Conservation (phyloP, 2,797 vertebrate genomes). For the Tangara arthus region DNA sequence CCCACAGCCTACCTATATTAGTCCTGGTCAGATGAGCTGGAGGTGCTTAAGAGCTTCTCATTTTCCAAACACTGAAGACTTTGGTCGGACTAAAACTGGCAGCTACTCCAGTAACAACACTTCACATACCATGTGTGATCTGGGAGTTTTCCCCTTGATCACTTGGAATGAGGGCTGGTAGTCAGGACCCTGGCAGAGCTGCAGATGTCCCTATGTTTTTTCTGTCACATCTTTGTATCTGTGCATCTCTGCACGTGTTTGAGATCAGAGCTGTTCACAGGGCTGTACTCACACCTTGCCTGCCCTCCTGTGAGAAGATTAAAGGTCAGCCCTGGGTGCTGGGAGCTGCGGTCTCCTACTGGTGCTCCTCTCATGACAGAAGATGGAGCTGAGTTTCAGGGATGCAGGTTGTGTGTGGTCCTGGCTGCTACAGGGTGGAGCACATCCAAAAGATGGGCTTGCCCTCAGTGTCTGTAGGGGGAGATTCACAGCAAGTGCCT, state of each 20-base stretch:
- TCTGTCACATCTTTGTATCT: not conserved
- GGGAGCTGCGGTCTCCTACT: not conserved
- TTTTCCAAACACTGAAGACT: not conserved
- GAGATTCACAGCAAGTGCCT: not conserved
- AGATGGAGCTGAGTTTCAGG: not conserved
- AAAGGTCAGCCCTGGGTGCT: not conserved
- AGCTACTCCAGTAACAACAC: not conserved
- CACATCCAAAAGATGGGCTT: not conserved
- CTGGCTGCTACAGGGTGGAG: not conserved
- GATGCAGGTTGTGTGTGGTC: not conserved
- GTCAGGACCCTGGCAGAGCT: not conserved
- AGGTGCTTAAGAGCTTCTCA: not conserved
- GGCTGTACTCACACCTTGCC: not conserved
- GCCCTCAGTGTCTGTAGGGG: not conserved
- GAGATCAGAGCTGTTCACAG: not conserved
- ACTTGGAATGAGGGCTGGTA: not conserved
- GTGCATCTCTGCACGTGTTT: not conserved
- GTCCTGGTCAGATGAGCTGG: not conserved
- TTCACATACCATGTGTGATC: not conserved
- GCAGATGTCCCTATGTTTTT: not conserved
- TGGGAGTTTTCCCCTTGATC: not conserved
- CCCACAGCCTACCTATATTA: not conserved
- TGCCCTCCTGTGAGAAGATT: fast-evolving
- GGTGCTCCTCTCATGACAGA: not conserved
- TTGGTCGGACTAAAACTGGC: not conserved